Base-by-base conservation (phyloP, 1,140 invertebrate species). In the Pseudachorutes palmiensis region DNA sequence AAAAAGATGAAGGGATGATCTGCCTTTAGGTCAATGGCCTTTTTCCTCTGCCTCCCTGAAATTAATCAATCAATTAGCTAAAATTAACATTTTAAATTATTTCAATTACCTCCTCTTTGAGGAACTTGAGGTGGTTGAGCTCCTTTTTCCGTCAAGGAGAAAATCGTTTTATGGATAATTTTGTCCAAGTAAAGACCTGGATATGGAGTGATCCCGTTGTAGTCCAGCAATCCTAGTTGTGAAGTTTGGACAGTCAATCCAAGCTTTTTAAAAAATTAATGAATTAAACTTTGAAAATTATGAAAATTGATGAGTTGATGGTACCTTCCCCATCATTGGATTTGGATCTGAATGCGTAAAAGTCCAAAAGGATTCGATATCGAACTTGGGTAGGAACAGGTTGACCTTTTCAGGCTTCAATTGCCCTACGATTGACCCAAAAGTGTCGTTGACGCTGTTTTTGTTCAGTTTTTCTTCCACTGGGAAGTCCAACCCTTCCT, bases 351-450 rank as follows among this genome's bases (percentile, higher is more conserved):
- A 19, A 26, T 55, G 51, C 12, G 14, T 55, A 24, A 55, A 55
- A 9, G 51, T 55, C 51, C 51, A 55, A 22, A 55, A 55, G 12
- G 51, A 55, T 22, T 55, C 51, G 12, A 22, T 22, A 5, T 55
- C 51, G 51, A 55, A 55, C 24, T 55, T 55, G 3, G 51, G 51
- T 55, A 55, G 24, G 24, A 55, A 55, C 24, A 55, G 24, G 24
- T 55, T 55, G 51, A 55, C 24, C 9, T 55, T 55, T 55, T 26
- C 24, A 5, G 5, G 5, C 24, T 55, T 55, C 14, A 55, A 5
- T 26, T 55, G 12, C 12, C 14, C 24, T 3, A 55, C 12, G 24
- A 55, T 55, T 19, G 51, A 24, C 51, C 14, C 24, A 5, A n/a
- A 16, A 55, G 51, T 12, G 12, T 55, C 51, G 51, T 19, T 55